Percentiles rank a stretch among this genome's conserved stretches.
phyloP scores from a whole-genome alignment of 2,113 vertebrate genomes.

The Ivindomyrus marchei region DNA sequence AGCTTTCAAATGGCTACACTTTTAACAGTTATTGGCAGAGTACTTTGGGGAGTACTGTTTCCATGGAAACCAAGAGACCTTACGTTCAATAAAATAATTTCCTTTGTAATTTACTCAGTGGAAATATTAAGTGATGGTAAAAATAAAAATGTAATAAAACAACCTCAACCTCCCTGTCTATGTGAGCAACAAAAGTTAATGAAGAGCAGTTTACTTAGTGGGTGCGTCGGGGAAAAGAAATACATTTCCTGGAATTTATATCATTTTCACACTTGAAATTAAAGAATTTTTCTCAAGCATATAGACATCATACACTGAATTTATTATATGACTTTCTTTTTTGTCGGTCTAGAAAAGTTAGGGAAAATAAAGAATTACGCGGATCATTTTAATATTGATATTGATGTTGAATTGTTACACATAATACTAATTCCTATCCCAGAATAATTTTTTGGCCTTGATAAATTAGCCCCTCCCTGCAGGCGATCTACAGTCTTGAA shows the following conservation, averaged over 20 bases:
- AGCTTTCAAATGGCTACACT: background rate
- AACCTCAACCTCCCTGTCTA: background rate
- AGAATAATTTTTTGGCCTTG: background rate
- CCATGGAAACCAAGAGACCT: constrained; percentile 7
- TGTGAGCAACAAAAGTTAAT: constrained; percentile 3
- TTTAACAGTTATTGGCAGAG: constrained; percentile 1
- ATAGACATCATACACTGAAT: background rate
- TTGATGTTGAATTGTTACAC: background rate
- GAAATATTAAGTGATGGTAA: constrained; percentile 2
- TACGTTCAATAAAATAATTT: constrained; percentile 5
- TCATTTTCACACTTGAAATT: background rate
- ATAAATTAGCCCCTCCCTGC: background rate
- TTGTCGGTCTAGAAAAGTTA: background rate
- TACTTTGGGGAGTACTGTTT: background rate
- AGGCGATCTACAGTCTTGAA: background rate
- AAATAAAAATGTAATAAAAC: constrained; percentile 9
- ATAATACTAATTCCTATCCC: background rate
- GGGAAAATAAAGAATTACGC: background rate
- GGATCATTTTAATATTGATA: background rate
- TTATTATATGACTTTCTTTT: background rate
- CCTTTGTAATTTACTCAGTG: constrained; percentile 14
- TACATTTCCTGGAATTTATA: background rate
- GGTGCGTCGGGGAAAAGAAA: background rate
- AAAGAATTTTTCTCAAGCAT: background rate
- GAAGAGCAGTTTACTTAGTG: constrained; percentile 1